phyloP scores from a whole-genome alignment of 2,888 invertebrate genomes.

The Latheticus oryzae region DNA sequence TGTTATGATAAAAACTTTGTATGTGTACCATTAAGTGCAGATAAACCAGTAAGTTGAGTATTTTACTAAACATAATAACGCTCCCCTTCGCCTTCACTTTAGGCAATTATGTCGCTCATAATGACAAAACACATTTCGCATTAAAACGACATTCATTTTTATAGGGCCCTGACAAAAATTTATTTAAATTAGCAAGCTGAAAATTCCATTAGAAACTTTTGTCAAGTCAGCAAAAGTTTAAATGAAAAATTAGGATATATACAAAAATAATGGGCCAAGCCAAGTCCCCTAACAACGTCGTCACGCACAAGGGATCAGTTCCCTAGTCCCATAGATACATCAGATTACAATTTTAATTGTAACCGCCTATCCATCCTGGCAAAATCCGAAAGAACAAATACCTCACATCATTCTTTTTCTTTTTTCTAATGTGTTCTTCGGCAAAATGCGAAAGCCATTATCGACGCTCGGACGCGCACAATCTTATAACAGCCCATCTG shows the following conservation, averaged over 20 bases:
- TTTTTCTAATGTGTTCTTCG: slow-evolving; percentile 43
- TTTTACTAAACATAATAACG: slow-evolving; percentile 3
- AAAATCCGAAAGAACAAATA: slow-evolving; percentile 10
- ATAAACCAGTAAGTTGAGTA: slow-evolving; percentile 11
- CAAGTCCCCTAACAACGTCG: slow-evolving; percentile 30
- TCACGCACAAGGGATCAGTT: slow-evolving; percentile 39
- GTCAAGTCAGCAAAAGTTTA: slow-evolving; percentile 43
- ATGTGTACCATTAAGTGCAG: slow-evolving; percentile 20
- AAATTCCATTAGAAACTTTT: slow-evolving; percentile 46
- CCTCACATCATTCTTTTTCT: slow-evolving; percentile 22
- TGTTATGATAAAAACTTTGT: slow-evolving; percentile 24
- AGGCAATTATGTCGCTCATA: slow-evolving; percentile 20
- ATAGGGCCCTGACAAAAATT: slow-evolving; percentile 43
- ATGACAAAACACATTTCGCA: slow-evolving; percentile 42
- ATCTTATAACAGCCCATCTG: slow-evolving; percentile 45
- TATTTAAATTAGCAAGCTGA: slow-evolving; percentile 45
- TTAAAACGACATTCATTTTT: slow-evolving; percentile 48
- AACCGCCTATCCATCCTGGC: slow-evolving; percentile 10
- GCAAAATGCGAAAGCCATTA: slow-evolving; percentile 40
- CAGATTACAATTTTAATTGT: slow-evolving; percentile 41
- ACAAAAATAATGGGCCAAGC: slow-evolving; percentile 49
- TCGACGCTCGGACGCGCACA: slow-evolving; percentile 40
- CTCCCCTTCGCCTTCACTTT: slow-evolving; percentile 3
- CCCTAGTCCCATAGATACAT: slow-evolving; percentile 20
- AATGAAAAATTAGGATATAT: slow-evolving; percentile 52